Conservation (phyloP, 2,797 vertebrate genomes). For the Macropus fuliginosus region DNA sequence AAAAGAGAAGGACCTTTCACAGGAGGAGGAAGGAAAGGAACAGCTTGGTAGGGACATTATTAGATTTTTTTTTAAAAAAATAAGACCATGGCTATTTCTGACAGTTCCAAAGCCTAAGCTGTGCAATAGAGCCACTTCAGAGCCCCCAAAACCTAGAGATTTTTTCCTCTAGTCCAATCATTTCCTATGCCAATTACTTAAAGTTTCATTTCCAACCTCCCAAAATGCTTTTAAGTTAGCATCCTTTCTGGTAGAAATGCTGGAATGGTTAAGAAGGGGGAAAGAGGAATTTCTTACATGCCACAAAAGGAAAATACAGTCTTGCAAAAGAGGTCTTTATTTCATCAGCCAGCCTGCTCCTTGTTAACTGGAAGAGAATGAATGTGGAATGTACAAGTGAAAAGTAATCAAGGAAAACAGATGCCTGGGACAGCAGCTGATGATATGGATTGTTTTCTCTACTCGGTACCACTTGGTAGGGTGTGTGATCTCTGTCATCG, state of each 20-base stretch:
- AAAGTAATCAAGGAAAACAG: neutral
- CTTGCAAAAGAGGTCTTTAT: conserved; percentile 10
- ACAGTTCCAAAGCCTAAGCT: neutral
- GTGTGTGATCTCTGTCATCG: neutral
- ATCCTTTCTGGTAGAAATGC: conserved; percentile 43
- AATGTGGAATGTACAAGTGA: conserved; percentile 53
- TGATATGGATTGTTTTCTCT: conserved; percentile 21
- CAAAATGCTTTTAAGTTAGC: conserved; percentile 34
- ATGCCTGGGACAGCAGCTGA: neutral
- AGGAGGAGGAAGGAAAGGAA: neutral
- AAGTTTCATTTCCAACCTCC: conserved; percentile 56
- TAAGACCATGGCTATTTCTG: neutral
- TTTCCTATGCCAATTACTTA: conserved; percentile 60
- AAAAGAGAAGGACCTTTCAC: neutral
- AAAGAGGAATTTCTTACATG: conserved; percentile 29
- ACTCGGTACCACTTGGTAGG: conserved; percentile 1
- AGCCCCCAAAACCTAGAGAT: conserved; percentile 35
- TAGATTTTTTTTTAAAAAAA: neutral
- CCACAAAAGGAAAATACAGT: conserved; percentile 11
- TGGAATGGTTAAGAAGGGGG: conserved; percentile 50
- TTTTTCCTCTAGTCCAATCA: conserved; percentile 23
- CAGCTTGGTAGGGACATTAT: neutral
- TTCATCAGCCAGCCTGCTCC: conserved; percentile 1
- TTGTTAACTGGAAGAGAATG: conserved; percentile 22
- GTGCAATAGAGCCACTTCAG: conserved; percentile 14